These are phyloP conservation scores for Gonocerus acuteangulatus DNA, from an alignment of 2,888 invertebrate species.

Conservation along the genomic window DNA sequence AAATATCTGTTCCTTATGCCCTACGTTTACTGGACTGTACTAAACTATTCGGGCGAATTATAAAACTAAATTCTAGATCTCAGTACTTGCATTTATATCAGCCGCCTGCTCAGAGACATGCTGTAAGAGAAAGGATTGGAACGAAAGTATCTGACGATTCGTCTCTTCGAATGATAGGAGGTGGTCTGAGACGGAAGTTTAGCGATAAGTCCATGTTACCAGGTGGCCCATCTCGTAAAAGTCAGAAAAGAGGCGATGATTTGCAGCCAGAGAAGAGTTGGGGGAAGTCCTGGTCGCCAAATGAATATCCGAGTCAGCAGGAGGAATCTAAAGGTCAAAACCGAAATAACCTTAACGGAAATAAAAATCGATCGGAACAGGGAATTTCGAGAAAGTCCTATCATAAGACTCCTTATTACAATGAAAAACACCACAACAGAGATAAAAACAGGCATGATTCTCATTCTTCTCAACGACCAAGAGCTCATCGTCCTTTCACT, in stretches of 20 bases:
- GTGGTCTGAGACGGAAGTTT: background rate
- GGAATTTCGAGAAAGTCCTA: no score
- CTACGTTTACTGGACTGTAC: constrained; percentile 65
- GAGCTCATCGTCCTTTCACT: background rate
- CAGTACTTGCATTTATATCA: background rate
- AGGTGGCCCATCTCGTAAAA: background rate
- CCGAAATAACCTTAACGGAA: background rate
- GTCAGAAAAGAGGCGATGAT: background rate
- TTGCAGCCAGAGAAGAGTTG: background rate
- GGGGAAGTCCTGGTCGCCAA: background rate
- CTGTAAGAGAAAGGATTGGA: background rate
- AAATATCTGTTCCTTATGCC: constrained; percentile 67
- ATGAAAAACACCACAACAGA: background rate
- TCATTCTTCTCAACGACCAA: background rate
- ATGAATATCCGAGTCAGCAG: background rate
- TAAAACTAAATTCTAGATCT: constrained; percentile 14
- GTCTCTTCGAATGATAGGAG: background rate
- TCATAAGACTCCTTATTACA: background rate
- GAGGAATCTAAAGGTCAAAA: background rate
- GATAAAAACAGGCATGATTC: background rate
- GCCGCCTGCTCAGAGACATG: background rate
- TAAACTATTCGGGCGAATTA: constrained; percentile 48
- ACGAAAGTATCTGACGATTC: background rate
- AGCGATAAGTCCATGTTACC: constrained; percentile 11
- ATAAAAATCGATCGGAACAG: background rate